phyloP scores from a whole-genome alignment of 2,113 vertebrate genomes.

The Misgurnus anguillicaudatus region DNA sequence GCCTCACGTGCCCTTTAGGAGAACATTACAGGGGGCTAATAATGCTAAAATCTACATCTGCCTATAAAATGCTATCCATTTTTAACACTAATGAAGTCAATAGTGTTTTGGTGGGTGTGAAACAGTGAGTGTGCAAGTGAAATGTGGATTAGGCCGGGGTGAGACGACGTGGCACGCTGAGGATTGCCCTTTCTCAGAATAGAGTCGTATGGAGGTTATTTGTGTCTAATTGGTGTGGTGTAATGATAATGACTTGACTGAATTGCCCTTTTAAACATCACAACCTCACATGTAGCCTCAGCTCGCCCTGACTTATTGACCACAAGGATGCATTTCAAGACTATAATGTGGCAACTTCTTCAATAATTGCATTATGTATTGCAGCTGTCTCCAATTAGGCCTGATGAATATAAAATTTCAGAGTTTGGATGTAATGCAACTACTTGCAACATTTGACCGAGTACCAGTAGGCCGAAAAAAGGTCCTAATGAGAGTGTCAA shows the following conservation, averaged over 20 bases:
- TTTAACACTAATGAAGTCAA: slow-evolving; percentile 77
- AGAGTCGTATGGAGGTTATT: slow-evolving; percentile 67
- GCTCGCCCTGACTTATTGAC: slow-evolving; percentile 65
- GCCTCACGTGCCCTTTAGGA: slow-evolving; percentile 73
- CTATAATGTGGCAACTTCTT: slow-evolving; percentile 35
- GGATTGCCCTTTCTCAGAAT: slow-evolving; percentile 41
- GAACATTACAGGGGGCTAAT: slow-evolving; percentile 76
- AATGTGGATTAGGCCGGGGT: slow-evolving; percentile 25
- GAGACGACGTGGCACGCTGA: neutral
- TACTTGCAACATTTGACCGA: slow-evolving; percentile 23
- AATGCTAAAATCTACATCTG: slow-evolving; percentile 78
- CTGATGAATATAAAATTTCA: neutral
- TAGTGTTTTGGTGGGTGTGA: slow-evolving; percentile 62
- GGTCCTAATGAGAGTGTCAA: neutral
- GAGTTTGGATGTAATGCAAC: neutral
- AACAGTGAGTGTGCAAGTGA: slow-evolving; percentile 27
- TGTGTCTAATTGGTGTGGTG: slow-evolving; percentile 77
- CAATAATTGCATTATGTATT: slow-evolving; percentile 61
- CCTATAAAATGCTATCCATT: slow-evolving; percentile 75
- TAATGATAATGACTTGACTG: slow-evolving; percentile 76
- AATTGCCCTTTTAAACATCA: slow-evolving; percentile 73
- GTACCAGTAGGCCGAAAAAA: neutral
- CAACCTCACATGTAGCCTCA: slow-evolving; percentile 57
- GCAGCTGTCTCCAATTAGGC: slow-evolving; percentile 23
- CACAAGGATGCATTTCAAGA: slow-evolving; percentile 44